Conservation (phyloP, 2,113 vertebrate genomes). For the Centropus bengalensis region DNA sequence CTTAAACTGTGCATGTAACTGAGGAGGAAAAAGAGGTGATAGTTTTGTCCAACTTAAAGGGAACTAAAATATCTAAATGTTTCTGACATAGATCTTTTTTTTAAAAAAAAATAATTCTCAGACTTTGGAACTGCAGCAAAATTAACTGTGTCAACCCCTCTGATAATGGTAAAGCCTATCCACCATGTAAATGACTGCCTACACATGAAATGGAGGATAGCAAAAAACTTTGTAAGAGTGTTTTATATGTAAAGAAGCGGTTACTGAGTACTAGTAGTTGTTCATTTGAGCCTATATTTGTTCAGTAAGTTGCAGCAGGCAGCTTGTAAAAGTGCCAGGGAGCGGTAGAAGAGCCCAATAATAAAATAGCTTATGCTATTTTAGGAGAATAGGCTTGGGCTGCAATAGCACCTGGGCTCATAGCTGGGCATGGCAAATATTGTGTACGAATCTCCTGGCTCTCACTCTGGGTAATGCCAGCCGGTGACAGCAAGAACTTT, state of each 20-base stretch:
- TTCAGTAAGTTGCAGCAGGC: not conserved
- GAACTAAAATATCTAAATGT: not conserved
- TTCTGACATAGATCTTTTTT: not conserved
- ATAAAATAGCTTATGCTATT: not conserved
- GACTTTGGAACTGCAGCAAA: not conserved
- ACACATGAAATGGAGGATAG: not conserved
- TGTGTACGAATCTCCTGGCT: not conserved
- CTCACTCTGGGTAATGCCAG: not conserved
- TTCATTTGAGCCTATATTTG: not conserved
- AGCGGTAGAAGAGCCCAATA: not conserved
- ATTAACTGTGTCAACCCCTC: not conserved
- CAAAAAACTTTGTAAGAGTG: not conserved
- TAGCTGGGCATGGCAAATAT: not conserved
- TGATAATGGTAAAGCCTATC: not conserved
- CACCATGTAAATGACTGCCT: not conserved
- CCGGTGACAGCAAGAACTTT: not conserved
- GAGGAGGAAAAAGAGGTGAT: not conserved
- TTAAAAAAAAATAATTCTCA: not conserved
- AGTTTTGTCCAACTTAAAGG: not conserved
- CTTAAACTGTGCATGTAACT: not conserved
- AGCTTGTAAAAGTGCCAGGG: not conserved
- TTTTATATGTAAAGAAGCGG: not conserved
- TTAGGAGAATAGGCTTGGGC: not conserved
- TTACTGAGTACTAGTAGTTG: not conserved
- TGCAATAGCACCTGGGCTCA: not conserved